Percentiles rank a stretch among this genome's conserved stretches.
phyloP scores from a whole-genome alignment of 2,113 vertebrate species.

The Pseudopodoces humilis region DNA sequence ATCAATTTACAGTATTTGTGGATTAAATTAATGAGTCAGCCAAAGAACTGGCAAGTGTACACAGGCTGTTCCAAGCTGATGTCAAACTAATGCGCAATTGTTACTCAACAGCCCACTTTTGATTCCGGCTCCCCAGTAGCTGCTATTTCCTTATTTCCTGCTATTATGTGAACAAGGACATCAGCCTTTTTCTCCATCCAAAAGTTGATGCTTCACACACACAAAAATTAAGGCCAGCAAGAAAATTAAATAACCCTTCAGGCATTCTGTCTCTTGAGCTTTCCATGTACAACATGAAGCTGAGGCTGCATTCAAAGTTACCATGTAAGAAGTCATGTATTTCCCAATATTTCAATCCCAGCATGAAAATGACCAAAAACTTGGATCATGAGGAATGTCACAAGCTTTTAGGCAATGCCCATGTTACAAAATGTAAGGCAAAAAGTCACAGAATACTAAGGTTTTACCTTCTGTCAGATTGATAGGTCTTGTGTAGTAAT shows the following conservation, averaged over 20 bases:
- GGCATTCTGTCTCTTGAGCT: neutral
- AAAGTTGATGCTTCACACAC: neutral
- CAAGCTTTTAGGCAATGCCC: neutral
- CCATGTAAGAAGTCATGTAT: neutral
- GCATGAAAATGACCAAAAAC: neutral
- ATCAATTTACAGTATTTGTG: neutral
- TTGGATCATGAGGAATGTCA: neutral
- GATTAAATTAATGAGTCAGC: neutral
- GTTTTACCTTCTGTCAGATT: slow-evolving; percentile 92
- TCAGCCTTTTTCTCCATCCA: neutral
- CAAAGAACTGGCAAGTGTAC: neutral
- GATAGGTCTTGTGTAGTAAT: slow-evolving; percentile 92
- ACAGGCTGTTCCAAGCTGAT: neutral
- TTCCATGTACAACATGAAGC: neutral
- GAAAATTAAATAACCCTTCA: neutral
- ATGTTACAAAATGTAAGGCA: neutral
- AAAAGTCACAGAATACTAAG: neutral
- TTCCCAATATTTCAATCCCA: neutral
- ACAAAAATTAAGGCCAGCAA: neutral
- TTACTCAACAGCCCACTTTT: neutral
- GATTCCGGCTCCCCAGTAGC: neutral
- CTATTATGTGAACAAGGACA: neutral
- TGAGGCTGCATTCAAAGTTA: neutral
- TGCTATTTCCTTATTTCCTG: slow-evolving; percentile 17
- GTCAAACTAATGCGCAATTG: neutral